A percentile compares a stretch with the other conserved stretches of the same genome.
phyloP scores from a whole-genome alignment of 1,140 invertebrate genomes.

The Lepidotrigona ventralis region DNA sequence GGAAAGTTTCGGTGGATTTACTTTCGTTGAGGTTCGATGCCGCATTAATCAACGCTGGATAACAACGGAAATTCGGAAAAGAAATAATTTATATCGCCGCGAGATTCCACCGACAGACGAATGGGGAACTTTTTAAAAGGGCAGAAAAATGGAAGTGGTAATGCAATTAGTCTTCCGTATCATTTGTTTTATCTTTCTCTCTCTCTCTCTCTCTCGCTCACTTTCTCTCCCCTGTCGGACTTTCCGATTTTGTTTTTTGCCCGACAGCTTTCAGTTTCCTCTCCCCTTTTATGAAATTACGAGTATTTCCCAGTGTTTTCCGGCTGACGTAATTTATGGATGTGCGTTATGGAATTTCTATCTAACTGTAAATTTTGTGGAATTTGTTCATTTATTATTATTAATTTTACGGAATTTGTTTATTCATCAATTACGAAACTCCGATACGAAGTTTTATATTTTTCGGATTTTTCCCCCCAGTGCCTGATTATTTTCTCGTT shows the following conservation, averaged over 20 bases:
- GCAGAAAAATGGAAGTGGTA: neutral
- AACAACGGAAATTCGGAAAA: constrained; percentile 2
- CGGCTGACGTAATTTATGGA: neutral
- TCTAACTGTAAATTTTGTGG: neutral
- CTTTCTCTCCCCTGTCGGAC: neutral
- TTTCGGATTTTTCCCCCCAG: neutral
- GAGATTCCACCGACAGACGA: too few species aligned
- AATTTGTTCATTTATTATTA: neutral
- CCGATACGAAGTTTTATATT: neutral
- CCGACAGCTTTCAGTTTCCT: neutral
- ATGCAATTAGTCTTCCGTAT: constrained; percentile 18
- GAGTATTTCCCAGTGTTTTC: neutral
- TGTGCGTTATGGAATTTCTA: too few species aligned
- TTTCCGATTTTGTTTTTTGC: neutral
- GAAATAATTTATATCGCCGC: constrained; percentile 11
- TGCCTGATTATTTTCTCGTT: too few species aligned
- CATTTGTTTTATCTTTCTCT: constrained; percentile 10
- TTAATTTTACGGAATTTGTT: too few species aligned
- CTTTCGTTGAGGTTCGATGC: neutral
- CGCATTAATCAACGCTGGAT: neutral
- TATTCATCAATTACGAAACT: too few species aligned
- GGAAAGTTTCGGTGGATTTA: neutral
- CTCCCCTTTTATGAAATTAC: neutral
- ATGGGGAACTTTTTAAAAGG: constrained; percentile 7
- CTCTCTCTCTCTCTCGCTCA: too few species aligned